These are phyloP conservation scores for Enteromius radiatus DNA, from an alignment of 2,797 vertebrate genomes.

Conservation along the genomic window DNA sequence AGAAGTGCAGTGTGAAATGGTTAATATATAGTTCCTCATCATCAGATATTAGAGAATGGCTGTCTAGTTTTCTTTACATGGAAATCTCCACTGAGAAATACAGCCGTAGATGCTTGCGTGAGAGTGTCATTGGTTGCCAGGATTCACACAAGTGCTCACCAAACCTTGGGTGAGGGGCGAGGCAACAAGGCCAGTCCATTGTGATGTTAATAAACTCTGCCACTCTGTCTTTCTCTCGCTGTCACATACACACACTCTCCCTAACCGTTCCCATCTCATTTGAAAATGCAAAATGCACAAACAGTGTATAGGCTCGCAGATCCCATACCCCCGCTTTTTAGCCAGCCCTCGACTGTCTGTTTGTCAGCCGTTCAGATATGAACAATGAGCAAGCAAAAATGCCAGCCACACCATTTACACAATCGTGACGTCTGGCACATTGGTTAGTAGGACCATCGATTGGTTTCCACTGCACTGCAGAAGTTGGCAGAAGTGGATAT, in stretches of 20 bases:
- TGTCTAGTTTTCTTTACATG: constrained; percentile 19
- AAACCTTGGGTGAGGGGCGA: constrained; percentile 52
- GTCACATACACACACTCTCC: constrained; percentile 28
- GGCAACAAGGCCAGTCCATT: constrained; percentile 63
- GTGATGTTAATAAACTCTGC: constrained; percentile 69
- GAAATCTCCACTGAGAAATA: constrained; percentile 21
- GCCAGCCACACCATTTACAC: constrained; percentile 39
- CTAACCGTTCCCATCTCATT: constrained; percentile 26
- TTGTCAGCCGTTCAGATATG: constrained; percentile 49
- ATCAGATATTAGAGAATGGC: constrained; percentile 4
- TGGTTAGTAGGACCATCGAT: constrained; percentile 4
- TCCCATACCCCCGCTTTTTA: constrained; percentile 40
- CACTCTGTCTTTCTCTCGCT: constrained; percentile 35
- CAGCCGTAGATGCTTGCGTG: constrained; percentile 27
- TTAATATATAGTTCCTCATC: background rate
- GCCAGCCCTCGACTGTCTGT: constrained; percentile 33
- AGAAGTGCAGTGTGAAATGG: background rate
- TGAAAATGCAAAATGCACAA: constrained; percentile 39
- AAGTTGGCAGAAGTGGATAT: background rate
- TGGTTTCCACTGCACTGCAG: constrained; percentile 17
- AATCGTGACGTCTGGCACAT: constrained; percentile 7
- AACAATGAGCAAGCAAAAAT: constrained; percentile 56
- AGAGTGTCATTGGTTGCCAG: constrained; percentile 69
- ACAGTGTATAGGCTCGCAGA: constrained; percentile 11
- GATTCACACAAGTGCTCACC: constrained; percentile 62